Evolutionary conservation across 2,113 vertebrate species (phyloP).

Genomic region (Oncorhynchus clarkii): DNA sequence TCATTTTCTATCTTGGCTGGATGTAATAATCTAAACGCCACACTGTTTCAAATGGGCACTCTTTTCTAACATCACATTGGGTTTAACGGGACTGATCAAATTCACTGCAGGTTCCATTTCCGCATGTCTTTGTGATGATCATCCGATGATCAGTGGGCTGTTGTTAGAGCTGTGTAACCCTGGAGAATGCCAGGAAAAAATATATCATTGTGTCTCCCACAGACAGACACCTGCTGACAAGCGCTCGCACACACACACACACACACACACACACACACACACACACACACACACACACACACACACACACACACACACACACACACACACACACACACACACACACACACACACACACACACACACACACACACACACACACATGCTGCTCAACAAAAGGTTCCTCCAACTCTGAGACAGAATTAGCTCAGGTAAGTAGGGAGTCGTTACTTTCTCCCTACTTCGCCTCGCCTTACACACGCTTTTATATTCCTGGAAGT

Average conservation of each 20-base stretch:
- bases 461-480: constrained; percentile 55
- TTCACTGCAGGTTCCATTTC: background rate
- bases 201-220: background rate
- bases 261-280: background rate
- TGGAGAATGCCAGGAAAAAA: constrained; percentile 11
- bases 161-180: constrained; percentile 11
- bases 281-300: background rate
- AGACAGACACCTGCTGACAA: constrained; percentile 11
- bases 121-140: background rate
- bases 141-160: constrained; percentile 4
- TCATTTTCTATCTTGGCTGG: background rate
- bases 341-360: too few relatives aligned
- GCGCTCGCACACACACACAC: background rate
- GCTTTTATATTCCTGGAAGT: constrained; percentile 50
- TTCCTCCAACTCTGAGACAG: constrained; percentile 32
- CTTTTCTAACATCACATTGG: background rate
- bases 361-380: background rate
- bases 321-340: background rate
- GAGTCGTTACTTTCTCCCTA: constrained; percentile 36
- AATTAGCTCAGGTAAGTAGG: constrained; percentile 57
- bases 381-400: constrained; percentile 27
- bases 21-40: background rate
- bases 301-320: background rate
- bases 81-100: background rate
- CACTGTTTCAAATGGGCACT: background rate